These are phyloP conservation scores for Halyomorpha halys DNA, from an alignment of 1,140 invertebrate genomes.

Conservation along the genomic window DNA sequence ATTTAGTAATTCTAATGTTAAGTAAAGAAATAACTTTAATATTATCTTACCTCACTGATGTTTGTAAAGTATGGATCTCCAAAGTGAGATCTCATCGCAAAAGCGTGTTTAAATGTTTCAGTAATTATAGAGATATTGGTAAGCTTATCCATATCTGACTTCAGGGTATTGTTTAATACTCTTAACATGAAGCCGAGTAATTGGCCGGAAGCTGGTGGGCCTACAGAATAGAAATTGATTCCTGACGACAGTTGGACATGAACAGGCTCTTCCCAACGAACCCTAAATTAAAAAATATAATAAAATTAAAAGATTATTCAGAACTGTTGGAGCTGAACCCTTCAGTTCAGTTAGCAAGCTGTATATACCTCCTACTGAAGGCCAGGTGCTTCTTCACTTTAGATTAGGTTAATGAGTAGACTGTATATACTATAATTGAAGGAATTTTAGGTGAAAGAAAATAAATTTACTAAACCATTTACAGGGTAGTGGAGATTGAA, in stretches of 20 bases:
- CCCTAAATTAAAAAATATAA: constrained; percentile 35
- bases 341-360: too few species aligned
- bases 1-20: too few species aligned
- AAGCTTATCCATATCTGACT: constrained; percentile 36
- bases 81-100: constrained; percentile 71
- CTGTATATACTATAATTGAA: too few species aligned
- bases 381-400: too few species aligned
- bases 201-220: constrained; percentile 72
- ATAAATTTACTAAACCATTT: too few species aligned
- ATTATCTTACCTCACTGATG: constrained; percentile 24
- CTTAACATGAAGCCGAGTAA: constrained; percentile 74
- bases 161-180: constrained; percentile 54
- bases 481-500: too few species aligned
- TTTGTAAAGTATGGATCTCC: constrained; percentile 59
- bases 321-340: too few species aligned
- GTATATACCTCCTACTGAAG: too few species aligned
- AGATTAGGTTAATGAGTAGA: too few species aligned
- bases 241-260: constrained; percentile 37
- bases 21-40: too few species aligned
- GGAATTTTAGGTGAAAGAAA: too few species aligned
- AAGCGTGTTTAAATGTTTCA: constrained; percentile 91
- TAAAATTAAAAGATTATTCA: too few species aligned
- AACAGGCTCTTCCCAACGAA: constrained; percentile 50
- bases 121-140: constrained; percentile 64
- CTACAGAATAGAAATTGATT: constrained; percentile 56